Percentiles rank a stretch among this genome's conserved stretches.
Conservation (phyloP, 1,140 invertebrate species). For the Drosophila hydei region DNA sequence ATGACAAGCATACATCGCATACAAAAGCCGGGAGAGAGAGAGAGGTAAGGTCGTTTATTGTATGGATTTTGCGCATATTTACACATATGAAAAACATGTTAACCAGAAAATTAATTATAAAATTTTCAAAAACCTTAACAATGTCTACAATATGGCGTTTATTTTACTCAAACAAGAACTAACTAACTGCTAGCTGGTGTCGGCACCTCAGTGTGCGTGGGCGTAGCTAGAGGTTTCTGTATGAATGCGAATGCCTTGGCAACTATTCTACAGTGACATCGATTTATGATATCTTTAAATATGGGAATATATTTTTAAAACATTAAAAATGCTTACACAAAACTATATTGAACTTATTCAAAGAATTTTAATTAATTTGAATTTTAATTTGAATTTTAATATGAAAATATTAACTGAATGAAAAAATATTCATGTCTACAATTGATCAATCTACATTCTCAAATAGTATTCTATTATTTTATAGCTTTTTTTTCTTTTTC, state of each 20-base stretch:
- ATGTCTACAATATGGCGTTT: slow-evolving; percentile 80
- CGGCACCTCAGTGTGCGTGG: neutral
- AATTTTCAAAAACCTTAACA: slow-evolving; percentile 81
- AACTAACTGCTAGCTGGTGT: slow-evolving; percentile 52
- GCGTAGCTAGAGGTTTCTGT: neutral
- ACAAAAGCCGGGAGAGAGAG: neutral
- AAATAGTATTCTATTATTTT: too few species aligned
- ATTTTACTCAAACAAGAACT: slow-evolving; percentile 79
- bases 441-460: too few species aligned
- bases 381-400: too few species aligned
- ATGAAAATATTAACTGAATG: too few species aligned
- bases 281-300: slow-evolving; percentile 10
- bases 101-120: slow-evolving; percentile 83
- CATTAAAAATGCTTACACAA: too few species aligned
- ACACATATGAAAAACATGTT: slow-evolving; percentile 74
- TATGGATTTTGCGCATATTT: slow-evolving; percentile 72
- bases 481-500: neutral
- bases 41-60: slow-evolving; percentile 42
- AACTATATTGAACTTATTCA: too few species aligned
- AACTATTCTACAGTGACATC: slow-evolving; percentile 43
- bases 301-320: neutral
- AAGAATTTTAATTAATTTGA: too few species aligned
- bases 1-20: slow-evolving; percentile 29
- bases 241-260: slow-evolving; percentile 6
- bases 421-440: too few species aligned